phyloP scores from a whole-genome alignment of 2,113 vertebrate genomes.

The Fukomys damarensis region DNA sequence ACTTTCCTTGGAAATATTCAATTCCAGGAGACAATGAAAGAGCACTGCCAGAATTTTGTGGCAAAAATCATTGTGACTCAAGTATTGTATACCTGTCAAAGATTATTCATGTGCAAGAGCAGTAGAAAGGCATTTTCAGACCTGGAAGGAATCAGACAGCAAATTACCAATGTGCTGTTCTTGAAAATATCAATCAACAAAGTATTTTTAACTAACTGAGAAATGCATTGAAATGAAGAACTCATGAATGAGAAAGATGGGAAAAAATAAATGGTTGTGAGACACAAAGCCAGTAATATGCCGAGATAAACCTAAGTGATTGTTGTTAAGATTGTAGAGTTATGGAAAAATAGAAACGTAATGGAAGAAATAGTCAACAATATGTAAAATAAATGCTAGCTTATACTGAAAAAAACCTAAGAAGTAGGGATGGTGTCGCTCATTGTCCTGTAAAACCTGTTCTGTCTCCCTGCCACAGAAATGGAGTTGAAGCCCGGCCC shows the following conservation, averaged over 20 bases:
- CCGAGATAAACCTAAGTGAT: neutral
- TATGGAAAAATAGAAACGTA: constrained; percentile 12
- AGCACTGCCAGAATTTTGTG: neutral
- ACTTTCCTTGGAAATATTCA: constrained; percentile 41
- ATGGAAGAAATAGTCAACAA: neutral
- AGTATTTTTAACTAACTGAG: constrained; percentile 42
- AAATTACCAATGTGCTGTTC: constrained; percentile 27
- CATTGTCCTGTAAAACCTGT: neutral
- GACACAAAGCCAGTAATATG: constrained; percentile 9
- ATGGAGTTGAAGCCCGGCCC: neutral
- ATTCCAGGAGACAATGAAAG: constrained; percentile 31
- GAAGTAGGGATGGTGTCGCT: neutral
- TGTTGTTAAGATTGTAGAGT: neutral
- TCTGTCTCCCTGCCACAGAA: neutral
- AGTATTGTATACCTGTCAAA: neutral
- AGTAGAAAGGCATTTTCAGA: constrained; percentile 21
- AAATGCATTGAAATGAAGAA: constrained; percentile 57
- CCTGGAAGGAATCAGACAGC: constrained; percentile 28
- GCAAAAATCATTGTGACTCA: constrained; percentile 22
- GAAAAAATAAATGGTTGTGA: neutral
- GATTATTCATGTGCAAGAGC: constrained; percentile 37
- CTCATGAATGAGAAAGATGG: neutral
- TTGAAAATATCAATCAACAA: constrained; percentile 62
- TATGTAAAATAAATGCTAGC: neutral
- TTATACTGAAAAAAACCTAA: neutral